Percentiles rank a stretch among this genome's conserved stretches.
Conservation (phyloP, 2,797 vertebrate species). For the Tapirus indicus region DNA sequence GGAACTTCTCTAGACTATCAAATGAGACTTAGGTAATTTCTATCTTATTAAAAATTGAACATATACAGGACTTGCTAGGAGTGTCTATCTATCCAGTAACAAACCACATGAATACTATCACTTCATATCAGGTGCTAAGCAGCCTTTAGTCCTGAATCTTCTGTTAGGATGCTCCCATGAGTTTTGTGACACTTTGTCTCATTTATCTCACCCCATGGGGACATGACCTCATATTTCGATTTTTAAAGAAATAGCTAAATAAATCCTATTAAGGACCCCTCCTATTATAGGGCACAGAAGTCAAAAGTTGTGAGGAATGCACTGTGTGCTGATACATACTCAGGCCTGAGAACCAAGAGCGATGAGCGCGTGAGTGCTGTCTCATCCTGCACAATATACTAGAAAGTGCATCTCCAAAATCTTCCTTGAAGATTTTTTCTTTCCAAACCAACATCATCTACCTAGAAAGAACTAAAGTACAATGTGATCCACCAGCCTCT, state of each 20-base stretch:
- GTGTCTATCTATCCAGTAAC: rapidly evolving
- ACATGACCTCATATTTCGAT: background rate
- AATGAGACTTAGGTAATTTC: background rate
- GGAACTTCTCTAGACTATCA: background rate
- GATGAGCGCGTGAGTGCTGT: background rate
- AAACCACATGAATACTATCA: background rate
- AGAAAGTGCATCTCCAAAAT: background rate
- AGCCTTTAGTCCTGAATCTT: background rate
- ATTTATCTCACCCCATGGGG: background rate
- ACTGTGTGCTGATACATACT: rapidly evolving
- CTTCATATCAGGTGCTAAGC: background rate
- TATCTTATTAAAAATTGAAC: background rate
- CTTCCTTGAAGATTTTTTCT: background rate
- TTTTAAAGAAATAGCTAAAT: background rate
- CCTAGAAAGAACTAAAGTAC: background rate
- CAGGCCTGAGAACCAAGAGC: background rate
- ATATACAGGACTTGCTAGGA: background rate
- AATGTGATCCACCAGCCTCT: background rate
- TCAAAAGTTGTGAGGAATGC: background rate
- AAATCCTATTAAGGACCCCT: background rate
- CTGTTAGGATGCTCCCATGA: background rate
- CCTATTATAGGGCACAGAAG: background rate
- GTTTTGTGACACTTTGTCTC: background rate
- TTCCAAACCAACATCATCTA: background rate
- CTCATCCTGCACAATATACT: background rate